phyloP scores from a whole-genome alignment of 2,888 invertebrate genomes.

The Himalopsyche kuldschensis region DNA sequence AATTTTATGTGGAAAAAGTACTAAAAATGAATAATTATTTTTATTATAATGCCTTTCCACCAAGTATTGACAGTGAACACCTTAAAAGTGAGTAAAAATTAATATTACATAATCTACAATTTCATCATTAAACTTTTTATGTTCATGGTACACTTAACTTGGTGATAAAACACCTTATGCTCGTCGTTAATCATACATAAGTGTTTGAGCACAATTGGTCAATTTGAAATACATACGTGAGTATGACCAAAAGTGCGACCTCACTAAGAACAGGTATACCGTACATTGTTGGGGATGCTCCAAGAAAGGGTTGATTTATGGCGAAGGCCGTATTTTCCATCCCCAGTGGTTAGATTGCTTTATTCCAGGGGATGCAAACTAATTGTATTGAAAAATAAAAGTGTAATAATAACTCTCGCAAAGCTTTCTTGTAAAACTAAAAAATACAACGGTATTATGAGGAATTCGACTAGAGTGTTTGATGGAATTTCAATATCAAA shows the following conservation, averaged over 20 bases:
- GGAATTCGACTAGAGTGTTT: too few relatives aligned
- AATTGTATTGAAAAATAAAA: not conserved
- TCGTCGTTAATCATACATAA: not conserved
- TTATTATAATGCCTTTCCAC: too few relatives aligned
- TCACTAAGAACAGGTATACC: not conserved
- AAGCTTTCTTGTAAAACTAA: too few relatives aligned
- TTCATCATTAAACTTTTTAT: not conserved
- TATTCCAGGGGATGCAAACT: slow-evolving; percentile 3
- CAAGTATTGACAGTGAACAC: too few relatives aligned
- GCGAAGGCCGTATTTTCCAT: slow-evolving; percentile 11
- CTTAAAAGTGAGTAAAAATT: too few relatives aligned
- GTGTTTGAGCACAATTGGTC: not conserved
- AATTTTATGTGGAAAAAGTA: too few relatives aligned
- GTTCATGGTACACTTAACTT: not conserved
- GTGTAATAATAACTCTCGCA: too few relatives aligned
- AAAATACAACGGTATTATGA: too few relatives aligned
- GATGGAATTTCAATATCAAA: too few relatives aligned
- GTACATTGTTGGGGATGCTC: not conserved
- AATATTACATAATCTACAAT: too few relatives aligned
- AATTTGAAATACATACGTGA: not conserved
- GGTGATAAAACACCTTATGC: not conserved
- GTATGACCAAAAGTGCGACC: not conserved
- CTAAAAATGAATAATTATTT: too few relatives aligned
- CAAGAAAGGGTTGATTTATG: not conserved
- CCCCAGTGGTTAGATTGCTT: slow-evolving; percentile 27